phyloP scores from a whole-genome alignment of 2,888 invertebrate species.

The Drosophila emarginata region DNA sequence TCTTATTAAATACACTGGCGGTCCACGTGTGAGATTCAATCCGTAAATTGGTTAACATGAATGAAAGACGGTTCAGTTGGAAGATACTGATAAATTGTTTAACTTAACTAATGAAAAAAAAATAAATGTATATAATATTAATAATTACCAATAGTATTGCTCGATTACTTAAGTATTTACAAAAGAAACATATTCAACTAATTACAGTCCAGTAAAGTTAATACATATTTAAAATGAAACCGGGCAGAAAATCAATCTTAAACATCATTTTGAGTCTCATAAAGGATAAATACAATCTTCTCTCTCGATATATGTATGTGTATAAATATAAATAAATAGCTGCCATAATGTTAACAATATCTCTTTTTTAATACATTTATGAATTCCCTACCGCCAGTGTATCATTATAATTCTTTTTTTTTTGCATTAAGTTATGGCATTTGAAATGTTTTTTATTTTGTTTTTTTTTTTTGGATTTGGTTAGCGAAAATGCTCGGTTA shows the following conservation, averaged over 20 bases:
- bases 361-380: not conserved
- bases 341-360: not conserved
- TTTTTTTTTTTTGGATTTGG: not conserved
- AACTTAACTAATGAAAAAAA: not conserved
- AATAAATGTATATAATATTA: conserved; percentile 17
- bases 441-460: not conserved
- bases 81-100: conserved; percentile 12
- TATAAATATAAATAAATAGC: not conserved
- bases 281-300: not conserved
- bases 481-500: conserved; percentile 51
- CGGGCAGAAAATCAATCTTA: too few relatives aligned
- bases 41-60: not conserved
- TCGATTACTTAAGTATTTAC: conserved; percentile 39
- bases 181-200: conserved; percentile 21
- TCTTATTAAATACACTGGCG: conserved; percentile 52
- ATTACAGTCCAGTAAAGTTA: conserved; percentile 29
- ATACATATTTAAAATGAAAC: too few relatives aligned
- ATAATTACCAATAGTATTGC: conserved; percentile 24
- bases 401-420: not conserved
- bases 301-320: not conserved
- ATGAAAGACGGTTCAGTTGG: conserved; percentile 25
- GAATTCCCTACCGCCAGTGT: conserved; percentile 40
- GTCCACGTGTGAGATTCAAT: conserved; percentile 33
- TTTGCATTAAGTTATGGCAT: not conserved
- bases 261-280: not conserved